Evolutionary conservation across 2,797 vertebrate species (phyloP).

Genomic region (Euthynnus affinis): DNA sequence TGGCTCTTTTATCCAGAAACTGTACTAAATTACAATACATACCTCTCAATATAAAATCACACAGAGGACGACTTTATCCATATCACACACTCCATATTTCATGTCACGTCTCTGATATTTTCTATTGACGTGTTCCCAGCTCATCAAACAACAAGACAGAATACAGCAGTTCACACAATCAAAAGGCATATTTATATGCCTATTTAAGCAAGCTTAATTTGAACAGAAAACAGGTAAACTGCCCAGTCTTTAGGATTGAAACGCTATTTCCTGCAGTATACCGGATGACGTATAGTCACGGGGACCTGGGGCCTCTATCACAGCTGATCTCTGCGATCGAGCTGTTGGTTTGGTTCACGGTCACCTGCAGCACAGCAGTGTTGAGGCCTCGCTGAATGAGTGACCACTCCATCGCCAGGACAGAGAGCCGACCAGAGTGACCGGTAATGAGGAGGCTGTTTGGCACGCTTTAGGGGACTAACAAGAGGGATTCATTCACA

Average conservation of each 20-base stretch:
- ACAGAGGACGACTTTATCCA: no score
- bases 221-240: no score
- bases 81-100: no score
- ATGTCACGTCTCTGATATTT: no score
- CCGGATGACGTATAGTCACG: not conserved
- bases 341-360: conserved; percentile 12
- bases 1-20: no score
- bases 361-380: conserved; percentile 41
- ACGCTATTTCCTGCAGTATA: not conserved
- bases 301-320: not conserved
- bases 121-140: no score
- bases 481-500: conserved; percentile 50
- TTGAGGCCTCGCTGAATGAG: conserved; percentile 32
- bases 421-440: conserved; percentile 34
- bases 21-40: no score
- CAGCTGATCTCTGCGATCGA: conserved; percentile 29
- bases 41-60: no score
- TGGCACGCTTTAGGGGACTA: conserved; percentile 57
- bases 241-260: no score
- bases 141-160: not conserved
- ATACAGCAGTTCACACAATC: not conserved
- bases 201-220: no score
- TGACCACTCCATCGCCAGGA: conserved; percentile 28
- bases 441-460: conserved; percentile 60
- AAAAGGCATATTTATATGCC: not conserved